Base-by-base conservation (phyloP, 2,113 vertebrate species). In the Apeltes quadracus region DNA sequence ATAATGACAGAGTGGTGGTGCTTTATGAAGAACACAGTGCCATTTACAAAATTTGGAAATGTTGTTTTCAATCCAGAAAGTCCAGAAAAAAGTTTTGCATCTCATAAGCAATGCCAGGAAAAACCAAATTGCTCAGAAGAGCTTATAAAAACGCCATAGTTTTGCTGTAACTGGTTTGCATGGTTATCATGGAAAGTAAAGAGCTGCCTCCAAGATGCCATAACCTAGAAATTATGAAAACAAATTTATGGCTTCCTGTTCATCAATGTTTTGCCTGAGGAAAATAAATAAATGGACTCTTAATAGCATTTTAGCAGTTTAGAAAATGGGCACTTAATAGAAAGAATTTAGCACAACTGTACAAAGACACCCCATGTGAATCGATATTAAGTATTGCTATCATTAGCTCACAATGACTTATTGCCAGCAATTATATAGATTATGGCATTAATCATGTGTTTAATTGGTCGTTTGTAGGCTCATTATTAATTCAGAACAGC, bases 401-500 rank as follows among this genome's bases (percentile, higher is more conserved):
- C 87, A 94, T 94, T 93, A 91, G 87, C 83, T 79, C 81, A 67
- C 79, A 83, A 86, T 92, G 88, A 93, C 86, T 89, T 92, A 93
- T 91, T 87, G 85, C 90, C 88, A 86, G 88, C 84, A 92, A 92
- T 91, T 92, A 91, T 91, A 91, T 89, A 91, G 91, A 93, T 92
- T 90, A 92, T 90, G 86, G 84, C 88, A 90, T 92, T 90, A 91
- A 91, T 90, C 88, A 92, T 92, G 91, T 91, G 84, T 92, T 92
- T 94, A 93, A 94, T 94, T 94, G 93, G 89, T 84, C 88, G 87
- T 92, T 91, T 90, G 90, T 88, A 84, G 86, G 86, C 84, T 84
- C 89, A 90, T 93, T 92, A 93, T 92, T 94, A 89, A 93, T 94
- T 89, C 82, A 91, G 82, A 90, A 87, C 85, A 86, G 87, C 78